A percentile compares a stretch with the other conserved stretches of the same genome.
Conservation (phyloP, 2,113 vertebrate genomes). For the Albula glossodonta region DNA sequence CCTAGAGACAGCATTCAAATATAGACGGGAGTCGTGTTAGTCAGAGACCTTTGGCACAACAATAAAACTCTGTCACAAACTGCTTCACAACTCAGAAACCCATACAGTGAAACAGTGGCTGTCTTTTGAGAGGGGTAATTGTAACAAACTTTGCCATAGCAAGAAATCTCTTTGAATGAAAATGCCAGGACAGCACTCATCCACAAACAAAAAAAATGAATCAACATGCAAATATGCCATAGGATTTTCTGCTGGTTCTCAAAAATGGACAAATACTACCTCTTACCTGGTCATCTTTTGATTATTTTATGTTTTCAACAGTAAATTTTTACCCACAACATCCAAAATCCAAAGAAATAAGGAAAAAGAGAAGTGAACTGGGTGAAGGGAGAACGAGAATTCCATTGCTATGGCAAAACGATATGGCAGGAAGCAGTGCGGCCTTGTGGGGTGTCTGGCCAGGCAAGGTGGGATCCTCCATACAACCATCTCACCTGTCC, state of each 20-base stretch:
- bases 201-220: background rate
- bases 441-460: conserved; percentile 71
- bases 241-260: background rate
- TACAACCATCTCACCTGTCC: conserved; percentile 90
- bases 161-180: conserved; percentile 77
- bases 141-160: conserved; percentile 85
- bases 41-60: conserved; percentile 97
- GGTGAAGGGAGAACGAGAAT: conserved; percentile 51
- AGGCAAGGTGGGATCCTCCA: conserved; percentile 54
- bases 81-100: conserved; percentile 95
- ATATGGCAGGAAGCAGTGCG: conserved; percentile 84
- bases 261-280: background rate
- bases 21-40: conserved; percentile 99
- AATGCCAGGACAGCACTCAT: background rate
- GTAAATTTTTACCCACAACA: background rate
- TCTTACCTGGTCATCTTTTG: background rate
- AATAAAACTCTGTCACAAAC: conserved; percentile 96
- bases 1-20: conserved; percentile 99
- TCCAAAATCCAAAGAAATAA: background rate
- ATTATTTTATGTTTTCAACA: background rate
- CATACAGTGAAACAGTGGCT: conserved; percentile 81
- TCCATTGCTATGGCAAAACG: conserved; percentile 92
- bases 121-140: conserved; percentile 77
- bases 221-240: background rate
- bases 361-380: background rate